A percentile compares a stretch with the other conserved stretches of the same genome.
Conservation (phyloP, 1,140 invertebrate species). For the Anoplophora glabripennis region DNA sequence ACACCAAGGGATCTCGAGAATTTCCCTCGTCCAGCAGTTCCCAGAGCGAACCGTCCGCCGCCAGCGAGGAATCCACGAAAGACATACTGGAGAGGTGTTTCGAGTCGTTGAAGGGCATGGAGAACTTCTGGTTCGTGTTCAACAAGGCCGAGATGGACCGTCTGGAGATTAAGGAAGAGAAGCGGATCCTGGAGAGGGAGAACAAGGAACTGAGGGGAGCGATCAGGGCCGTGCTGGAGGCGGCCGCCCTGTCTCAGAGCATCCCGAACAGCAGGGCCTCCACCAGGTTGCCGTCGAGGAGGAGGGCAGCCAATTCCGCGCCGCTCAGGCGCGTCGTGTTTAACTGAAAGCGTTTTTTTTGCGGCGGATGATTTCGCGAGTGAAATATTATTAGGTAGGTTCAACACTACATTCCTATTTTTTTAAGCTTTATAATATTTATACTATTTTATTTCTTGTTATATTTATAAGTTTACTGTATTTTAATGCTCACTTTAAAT, state of each 20-base stretch:
- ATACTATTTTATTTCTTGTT: no score
- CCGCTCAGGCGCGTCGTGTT: slow-evolving; percentile 26
- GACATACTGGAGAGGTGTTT: slow-evolving; percentile 20
- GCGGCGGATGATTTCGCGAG: no score
- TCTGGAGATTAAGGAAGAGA: slow-evolving; percentile 36
- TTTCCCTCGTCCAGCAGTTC: not conserved
- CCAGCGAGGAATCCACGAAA: not conserved
- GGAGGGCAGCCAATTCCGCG: slow-evolving; percentile 25
- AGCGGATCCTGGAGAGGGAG: slow-evolving; percentile 27
- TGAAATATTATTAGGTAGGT: no score
- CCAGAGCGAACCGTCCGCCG: not conserved
- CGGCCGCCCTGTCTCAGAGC: slow-evolving; percentile 29
- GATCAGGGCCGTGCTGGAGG: slow-evolving; percentile 38
- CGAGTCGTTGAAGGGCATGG: slow-evolving; percentile 30
- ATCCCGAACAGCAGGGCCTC: slow-evolving; percentile 25
- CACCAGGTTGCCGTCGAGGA: slow-evolving; percentile 24
- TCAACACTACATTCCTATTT: no score
- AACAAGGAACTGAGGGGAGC: slow-evolving; percentile 38
- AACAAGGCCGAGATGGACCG: slow-evolving; percentile 39
- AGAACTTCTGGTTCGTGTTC: slow-evolving; percentile 37
- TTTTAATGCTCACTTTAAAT: no score
- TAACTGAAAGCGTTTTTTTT: slow-evolving; percentile 1
- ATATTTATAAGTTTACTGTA: no score
- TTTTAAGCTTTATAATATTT: no score
- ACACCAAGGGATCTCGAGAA: slow-evolving; percentile 9